These are phyloP conservation scores for Operophtera brumata DNA, from an alignment of 2,888 invertebrate genomes.

Conservation along the genomic window DNA sequence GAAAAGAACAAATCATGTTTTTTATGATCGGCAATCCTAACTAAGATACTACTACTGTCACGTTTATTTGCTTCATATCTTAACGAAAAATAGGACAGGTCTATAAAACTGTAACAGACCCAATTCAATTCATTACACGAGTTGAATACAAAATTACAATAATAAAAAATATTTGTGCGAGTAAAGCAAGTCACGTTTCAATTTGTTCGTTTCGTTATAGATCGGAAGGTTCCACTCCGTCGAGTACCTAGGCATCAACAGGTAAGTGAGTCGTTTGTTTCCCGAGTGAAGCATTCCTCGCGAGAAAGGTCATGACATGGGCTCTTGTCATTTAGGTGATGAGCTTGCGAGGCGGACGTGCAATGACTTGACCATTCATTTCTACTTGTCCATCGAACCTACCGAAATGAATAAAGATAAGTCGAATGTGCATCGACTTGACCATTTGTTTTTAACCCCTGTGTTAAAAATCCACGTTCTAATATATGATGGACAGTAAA, in stretches of 20 bases:
- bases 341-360: slow-evolving; percentile 43
- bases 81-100: slow-evolving; percentile 33
- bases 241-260: slow-evolving; percentile 58
- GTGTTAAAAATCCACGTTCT: too few species aligned
- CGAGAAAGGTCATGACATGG: slow-evolving; percentile 54
- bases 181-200: slow-evolving; percentile 55
- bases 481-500: too few species aligned
- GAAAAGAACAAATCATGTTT: not conserved
- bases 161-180: slow-evolving; percentile 55
- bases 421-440: too few species aligned
- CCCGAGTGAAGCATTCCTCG: slow-evolving; percentile 55
- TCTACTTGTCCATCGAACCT: slow-evolving; percentile 20
- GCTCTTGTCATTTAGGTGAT: slow-evolving; percentile 38
- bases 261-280: slow-evolving; percentile 74
- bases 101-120: slow-evolving; percentile 32
- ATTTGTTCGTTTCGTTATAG: slow-evolving; percentile 44
- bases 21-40: slow-evolving; percentile 12
- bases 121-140: slow-evolving; percentile 47
- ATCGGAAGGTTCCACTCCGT: slow-evolving; percentile 50
- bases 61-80: slow-evolving; percentile 36
- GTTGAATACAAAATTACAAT: slow-evolving; percentile 40
- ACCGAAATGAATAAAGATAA: slow-evolving; percentile 7
- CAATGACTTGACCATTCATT: slow-evolving; percentile 16
- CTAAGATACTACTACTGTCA: slow-evolving; percentile 5
- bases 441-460: too few species aligned